Conservation (phyloP, 2,113 vertebrate genomes). For the Galbula dea region DNA sequence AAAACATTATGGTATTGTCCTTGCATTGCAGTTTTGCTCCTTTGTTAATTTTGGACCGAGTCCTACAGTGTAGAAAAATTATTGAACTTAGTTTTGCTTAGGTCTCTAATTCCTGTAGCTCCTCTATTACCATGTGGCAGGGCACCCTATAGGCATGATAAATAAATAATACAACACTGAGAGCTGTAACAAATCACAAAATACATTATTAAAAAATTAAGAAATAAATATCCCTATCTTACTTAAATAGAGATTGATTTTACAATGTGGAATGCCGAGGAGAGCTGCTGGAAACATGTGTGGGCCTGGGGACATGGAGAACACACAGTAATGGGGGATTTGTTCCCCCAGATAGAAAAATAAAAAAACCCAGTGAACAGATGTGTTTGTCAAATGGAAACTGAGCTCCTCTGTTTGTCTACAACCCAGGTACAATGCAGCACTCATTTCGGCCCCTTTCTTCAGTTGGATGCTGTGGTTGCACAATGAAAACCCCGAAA, state of each 20-base stretch:
- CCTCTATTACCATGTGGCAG: conserved; percentile 63
- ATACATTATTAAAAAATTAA: conserved; percentile 78
- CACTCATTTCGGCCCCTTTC: neutral
- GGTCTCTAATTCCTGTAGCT: conserved; percentile 64
- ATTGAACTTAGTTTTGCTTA: conserved; percentile 71
- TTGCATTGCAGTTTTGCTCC: conserved; percentile 61
- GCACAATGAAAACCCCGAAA: neutral
- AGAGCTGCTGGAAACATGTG: conserved; percentile 55
- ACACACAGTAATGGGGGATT: conserved; percentile 51
- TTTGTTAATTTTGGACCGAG: conserved; percentile 64
- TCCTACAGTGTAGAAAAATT: conserved; percentile 55
- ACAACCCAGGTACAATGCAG: neutral
- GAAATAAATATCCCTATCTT: conserved; percentile 72
- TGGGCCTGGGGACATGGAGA: conserved; percentile 35
- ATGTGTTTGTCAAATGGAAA: conserved; percentile 55
- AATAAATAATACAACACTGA: conserved; percentile 76
- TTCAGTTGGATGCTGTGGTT: neutral
- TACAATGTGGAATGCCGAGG: conserved; percentile 67
- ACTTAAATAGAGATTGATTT: conserved; percentile 78
- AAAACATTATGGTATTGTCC: neutral
- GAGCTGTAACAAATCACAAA: conserved; percentile 73
- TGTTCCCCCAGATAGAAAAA: conserved; percentile 12
- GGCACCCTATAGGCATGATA: conserved; percentile 66
- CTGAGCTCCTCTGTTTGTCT: conserved; percentile 21
- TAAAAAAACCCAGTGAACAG: neutral